Evolutionary conservation across 1,140 invertebrate species (phyloP).

Genomic region (Eueides isabella): DNA sequence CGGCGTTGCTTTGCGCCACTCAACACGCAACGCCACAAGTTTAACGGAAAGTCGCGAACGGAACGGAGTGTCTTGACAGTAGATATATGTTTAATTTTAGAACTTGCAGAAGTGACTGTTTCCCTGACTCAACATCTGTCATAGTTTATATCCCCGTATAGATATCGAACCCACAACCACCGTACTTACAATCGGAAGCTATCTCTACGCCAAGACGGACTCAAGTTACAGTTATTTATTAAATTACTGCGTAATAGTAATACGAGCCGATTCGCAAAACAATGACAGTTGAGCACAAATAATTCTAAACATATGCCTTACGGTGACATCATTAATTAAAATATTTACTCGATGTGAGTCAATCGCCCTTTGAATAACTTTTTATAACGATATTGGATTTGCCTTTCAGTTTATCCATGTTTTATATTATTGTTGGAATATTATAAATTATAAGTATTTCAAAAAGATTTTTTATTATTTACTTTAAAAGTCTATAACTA

Average conservation of each 20-base stretch:
- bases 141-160: neutral
- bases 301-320: slow-evolving; percentile 23
- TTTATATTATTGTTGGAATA: neutral
- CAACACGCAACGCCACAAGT: too few relatives aligned
- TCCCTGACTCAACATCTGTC: too few relatives aligned
- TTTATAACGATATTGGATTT: neutral
- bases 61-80: too few relatives aligned
- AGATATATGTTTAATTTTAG: too few relatives aligned
- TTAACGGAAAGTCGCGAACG: too few relatives aligned
- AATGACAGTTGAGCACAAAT: slow-evolving; percentile 24
- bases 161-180: neutral
- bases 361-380: slow-evolving; percentile 31
- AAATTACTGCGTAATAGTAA: neutral
- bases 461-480: too few relatives aligned
- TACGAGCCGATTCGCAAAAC: slow-evolving; percentile 8
- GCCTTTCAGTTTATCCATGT: neutral
- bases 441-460: too few relatives aligned
- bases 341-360: slow-evolving; percentile 32
- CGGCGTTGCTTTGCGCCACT: too few relatives aligned
- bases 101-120: too few relatives aligned
- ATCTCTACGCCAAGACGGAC: neutral
- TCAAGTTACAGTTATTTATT: neutral
- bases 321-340: slow-evolving; percentile 34
- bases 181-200: neutral
- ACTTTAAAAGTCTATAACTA: too few relatives aligned